These are phyloP conservation scores for Microtus montanus DNA, from an alignment of 2,113 vertebrate genomes.

Conservation along the genomic window DNA sequence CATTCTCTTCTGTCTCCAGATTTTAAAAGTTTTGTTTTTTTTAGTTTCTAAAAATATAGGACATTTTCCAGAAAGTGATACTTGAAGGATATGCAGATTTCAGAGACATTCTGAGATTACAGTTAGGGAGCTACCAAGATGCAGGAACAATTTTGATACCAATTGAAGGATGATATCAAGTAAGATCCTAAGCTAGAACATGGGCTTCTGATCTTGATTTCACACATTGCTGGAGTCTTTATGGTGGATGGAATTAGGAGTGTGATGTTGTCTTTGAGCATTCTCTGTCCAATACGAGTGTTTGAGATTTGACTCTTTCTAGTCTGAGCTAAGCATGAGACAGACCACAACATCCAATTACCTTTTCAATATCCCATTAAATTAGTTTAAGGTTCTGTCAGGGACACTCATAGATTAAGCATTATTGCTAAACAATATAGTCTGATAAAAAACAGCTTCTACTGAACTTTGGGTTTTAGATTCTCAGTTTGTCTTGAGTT, in stretches of 20 bases:
- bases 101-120: background rate
- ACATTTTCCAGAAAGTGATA: background rate
- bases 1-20: background rate
- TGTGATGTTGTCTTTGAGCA: background rate
- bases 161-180: background rate
- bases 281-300: background rate
- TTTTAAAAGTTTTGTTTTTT: slow-evolving; percentile 9
- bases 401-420: background rate
- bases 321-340: background rate
- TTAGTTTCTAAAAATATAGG: slow-evolving; percentile 1
- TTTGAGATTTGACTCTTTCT: background rate
- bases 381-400: background rate
- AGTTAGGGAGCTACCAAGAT: background rate
- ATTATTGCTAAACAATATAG: background rate
- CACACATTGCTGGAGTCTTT: background rate
- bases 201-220: background rate
- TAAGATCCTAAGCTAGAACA: background rate
- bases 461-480: slow-evolving; percentile 32
- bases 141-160: background rate
- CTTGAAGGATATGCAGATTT: background rate
- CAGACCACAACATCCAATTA: background rate
- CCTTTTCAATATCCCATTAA: slow-evolving; percentile 2
- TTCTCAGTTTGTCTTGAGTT: slow-evolving; percentile 42
- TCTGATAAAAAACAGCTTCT: background rate
- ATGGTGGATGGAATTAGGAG: background rate